Evolutionary conservation across 92 coral and sea anemone species (phyloP).

Genomic region (Epizoanthus ramosus): DNA sequence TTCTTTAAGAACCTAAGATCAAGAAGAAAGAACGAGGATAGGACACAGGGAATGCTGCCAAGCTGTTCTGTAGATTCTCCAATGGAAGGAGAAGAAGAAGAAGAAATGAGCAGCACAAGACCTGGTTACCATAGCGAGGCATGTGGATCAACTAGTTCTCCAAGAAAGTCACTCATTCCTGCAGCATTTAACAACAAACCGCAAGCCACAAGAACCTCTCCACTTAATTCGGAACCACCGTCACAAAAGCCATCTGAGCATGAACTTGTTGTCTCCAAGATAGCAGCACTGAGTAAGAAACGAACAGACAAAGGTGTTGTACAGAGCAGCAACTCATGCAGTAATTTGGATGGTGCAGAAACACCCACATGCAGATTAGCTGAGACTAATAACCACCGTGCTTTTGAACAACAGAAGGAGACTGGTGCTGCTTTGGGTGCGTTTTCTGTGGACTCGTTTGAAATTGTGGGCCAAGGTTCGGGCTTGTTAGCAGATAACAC

Average conservation of each 20-base stretch:
- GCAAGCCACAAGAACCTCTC: neutral
- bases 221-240: slow-evolving; percentile 14
- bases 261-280: slow-evolving; percentile 20
- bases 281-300: slow-evolving; percentile 22
- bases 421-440: neutral
- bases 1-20: slow-evolving; percentile 67
- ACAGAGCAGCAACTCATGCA: neutral
- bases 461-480: slow-evolving; percentile 4
- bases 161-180: slow-evolving; percentile 10
- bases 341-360: neutral
- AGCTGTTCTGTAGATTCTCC: slow-evolving; percentile 16
- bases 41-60: slow-evolving; percentile 12
- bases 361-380: neutral
- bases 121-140: neutral
- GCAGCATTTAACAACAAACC: slow-evolving; percentile 2
- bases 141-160: neutral
- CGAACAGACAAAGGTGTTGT: neutral
- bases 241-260: slow-evolving; percentile 25
- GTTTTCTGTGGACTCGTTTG: slow-evolving; percentile 17
- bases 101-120: neutral
- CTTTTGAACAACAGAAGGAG: slow-evolving; percentile 5
- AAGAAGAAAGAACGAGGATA: slow-evolving; percentile 54
- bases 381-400: neutral
- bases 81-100: slow-evolving; percentile 2
- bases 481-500: slow-evolving; percentile 22